A percentile compares a stretch with the other conserved stretches of the same genome.
Evolutionary conservation across 2,888 invertebrate species (phyloP).

Genomic region (Sialis lutaria): DNA sequence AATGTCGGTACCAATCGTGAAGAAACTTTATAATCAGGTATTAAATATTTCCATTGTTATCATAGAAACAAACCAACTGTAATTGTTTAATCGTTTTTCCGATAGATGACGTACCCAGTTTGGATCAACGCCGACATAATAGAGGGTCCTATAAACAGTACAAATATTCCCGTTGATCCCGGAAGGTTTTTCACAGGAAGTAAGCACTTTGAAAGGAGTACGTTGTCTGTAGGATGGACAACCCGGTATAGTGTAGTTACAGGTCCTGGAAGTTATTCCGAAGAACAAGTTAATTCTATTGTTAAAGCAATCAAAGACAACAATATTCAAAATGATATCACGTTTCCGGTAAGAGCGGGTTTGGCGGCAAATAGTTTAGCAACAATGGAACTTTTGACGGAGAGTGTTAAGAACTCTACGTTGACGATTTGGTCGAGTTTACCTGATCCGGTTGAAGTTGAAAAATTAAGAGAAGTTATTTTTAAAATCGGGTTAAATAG

Average conservation of each 20-base stretch:
- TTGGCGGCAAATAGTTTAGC: conserved; percentile 47
- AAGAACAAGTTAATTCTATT: conserved; percentile 52
- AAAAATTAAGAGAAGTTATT: conserved; percentile 45
- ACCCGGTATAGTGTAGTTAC: conserved; percentile 40
- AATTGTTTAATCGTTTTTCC: conserved; percentile 7
- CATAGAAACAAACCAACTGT: too few relatives aligned
- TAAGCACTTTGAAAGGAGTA: conserved; percentile 39
- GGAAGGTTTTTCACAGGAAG: conserved; percentile 41
- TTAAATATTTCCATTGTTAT: conserved; percentile 6
- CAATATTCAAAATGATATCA: conserved; percentile 46
- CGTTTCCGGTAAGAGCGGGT: conserved; percentile 62
- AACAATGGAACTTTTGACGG: conserved; percentile 40
- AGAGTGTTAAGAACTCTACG: conserved; percentile 35
- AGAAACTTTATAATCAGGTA: conserved; percentile 23
- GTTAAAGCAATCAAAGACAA: conserved; percentile 33
- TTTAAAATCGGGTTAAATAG: conserved; percentile 43
- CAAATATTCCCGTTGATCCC: conserved; percentile 42
- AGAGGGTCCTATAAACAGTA: conserved; percentile 49
- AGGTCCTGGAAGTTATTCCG: conserved; percentile 38
- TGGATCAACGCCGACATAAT: conserved; percentile 84
- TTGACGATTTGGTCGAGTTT: conserved; percentile 66
- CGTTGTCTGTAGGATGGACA: conserved; percentile 75
- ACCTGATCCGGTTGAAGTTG: conserved; percentile 47
- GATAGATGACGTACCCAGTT: conserved; percentile 50
- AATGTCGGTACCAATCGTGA: conserved; percentile 31